Conservation (phyloP, 2,797 vertebrate genomes). For the Silurus lanzhouensis region DNA sequence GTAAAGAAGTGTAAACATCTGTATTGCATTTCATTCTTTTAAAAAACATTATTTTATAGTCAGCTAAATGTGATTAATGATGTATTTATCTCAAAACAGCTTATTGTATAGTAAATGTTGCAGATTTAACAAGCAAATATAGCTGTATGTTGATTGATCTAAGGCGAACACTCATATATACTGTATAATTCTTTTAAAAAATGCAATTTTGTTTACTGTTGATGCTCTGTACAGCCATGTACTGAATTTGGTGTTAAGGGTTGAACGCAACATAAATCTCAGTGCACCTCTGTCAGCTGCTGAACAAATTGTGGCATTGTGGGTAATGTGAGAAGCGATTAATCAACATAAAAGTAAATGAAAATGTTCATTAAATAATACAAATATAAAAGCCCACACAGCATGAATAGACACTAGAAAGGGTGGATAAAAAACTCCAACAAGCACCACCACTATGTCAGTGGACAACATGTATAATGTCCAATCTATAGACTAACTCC, state of each 20-base stretch:
- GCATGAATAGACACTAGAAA: neutral
- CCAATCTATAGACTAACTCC: neutral
- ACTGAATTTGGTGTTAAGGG: too few relatives aligned
- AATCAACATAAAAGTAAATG: too few relatives aligned
- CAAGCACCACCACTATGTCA: neutral
- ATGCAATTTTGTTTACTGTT: neutral
- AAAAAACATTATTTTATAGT: neutral
- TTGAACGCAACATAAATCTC: neutral
- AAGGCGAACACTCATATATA: neutral
- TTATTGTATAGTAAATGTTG: neutral
- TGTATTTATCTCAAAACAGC: neutral
- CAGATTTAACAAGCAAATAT: neutral
- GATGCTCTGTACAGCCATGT: neutral
- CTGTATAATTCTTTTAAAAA: neutral
- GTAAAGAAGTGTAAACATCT: neutral
- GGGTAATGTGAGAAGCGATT: neutral
- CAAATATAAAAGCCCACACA: neutral
- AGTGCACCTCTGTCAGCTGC: neutral
- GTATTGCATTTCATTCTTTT: neutral
- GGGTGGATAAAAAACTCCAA: neutral
- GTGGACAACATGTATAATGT: neutral
- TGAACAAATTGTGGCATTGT: neutral
- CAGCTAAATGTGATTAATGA: neutral
- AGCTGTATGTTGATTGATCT: neutral
- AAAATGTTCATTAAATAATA: neutral